Evolutionary conservation across 2,797 vertebrate species (phyloP).

Genomic region (Botia kubotai): DNA sequence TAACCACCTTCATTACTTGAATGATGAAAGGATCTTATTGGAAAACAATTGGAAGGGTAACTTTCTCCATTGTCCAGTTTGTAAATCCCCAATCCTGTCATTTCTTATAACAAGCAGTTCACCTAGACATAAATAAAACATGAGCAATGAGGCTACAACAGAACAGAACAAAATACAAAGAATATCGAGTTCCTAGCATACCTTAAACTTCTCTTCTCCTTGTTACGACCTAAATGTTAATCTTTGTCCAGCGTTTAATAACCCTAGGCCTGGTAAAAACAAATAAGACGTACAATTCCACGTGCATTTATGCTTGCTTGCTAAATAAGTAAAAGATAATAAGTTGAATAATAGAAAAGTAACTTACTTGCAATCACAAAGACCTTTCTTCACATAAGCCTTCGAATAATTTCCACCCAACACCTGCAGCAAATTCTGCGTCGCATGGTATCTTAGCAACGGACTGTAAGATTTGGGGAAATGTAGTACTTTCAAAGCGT

Average conservation of each 20-base stretch:
- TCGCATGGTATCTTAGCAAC: constrained; percentile 27
- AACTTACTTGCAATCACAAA: not conserved
- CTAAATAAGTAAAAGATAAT: no score
- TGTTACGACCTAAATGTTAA: no score
- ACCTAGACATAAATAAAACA: constrained; percentile 2
- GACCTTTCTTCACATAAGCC: not conserved
- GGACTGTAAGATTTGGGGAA: not conserved
- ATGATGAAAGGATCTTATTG: constrained; percentile 58
- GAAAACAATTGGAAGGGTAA: constrained; percentile 63
- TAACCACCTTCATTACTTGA: constrained; percentile 65
- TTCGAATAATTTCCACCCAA: no score
- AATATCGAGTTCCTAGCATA: no score
- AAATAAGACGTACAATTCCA: no score
- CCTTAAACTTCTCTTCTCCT: no score
- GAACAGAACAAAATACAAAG: not conserved
- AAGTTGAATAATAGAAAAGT: not conserved
- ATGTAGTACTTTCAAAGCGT: not conserved
- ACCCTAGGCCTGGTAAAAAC: no score
- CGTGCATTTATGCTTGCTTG: no score
- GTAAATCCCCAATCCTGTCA: constrained; percentile 59
- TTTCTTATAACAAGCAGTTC: constrained; percentile 34
- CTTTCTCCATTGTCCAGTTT: constrained; percentile 63
- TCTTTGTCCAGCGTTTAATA: no score
- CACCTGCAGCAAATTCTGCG: not conserved
- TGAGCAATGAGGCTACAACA: not conserved